These are phyloP conservation scores for Cephus pulcher DNA, from an alignment of 2,888 invertebrate genomes.

Conservation along the genomic window DNA sequence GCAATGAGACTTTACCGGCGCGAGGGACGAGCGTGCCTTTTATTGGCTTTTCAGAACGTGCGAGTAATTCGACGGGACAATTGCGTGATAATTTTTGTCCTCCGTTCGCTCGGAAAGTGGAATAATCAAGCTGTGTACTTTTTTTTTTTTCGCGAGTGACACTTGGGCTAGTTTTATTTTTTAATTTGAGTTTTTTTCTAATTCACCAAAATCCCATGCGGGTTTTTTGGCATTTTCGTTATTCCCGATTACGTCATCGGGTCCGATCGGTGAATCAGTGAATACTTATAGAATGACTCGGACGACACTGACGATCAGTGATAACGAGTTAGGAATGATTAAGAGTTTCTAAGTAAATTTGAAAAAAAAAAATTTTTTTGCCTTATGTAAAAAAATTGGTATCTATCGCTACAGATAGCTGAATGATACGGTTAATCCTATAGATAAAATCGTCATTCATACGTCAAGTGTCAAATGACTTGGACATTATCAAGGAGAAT, in stretches of 20 bases:
- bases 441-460: not conserved
- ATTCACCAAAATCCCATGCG: not conserved
- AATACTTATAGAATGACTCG: not conserved
- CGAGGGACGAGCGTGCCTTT: not conserved
- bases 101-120: not conserved
- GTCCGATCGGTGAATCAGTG: not conserved
- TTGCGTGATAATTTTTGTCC: not conserved
- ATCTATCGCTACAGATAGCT: not conserved
- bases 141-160: not conserved
- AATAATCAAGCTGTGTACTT: not conserved
- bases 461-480: not conserved
- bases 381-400: not conserved
- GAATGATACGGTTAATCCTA: not conserved
- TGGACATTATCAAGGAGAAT: not conserved
- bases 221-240: not conserved
- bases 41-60: not conserved
- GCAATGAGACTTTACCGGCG: not conserved
- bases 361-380: not conserved
- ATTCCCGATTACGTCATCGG: not conserved
- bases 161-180: not conserved
- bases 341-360: not conserved
- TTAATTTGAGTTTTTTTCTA: not conserved
- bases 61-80: not conserved
- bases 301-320: too few relatives aligned
- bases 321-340: not conserved